Evolutionary conservation across 2,888 invertebrate species (phyloP), one percentile per base, ranked within the genome.

Genomic region (Druceiella hillmani): DNA sequence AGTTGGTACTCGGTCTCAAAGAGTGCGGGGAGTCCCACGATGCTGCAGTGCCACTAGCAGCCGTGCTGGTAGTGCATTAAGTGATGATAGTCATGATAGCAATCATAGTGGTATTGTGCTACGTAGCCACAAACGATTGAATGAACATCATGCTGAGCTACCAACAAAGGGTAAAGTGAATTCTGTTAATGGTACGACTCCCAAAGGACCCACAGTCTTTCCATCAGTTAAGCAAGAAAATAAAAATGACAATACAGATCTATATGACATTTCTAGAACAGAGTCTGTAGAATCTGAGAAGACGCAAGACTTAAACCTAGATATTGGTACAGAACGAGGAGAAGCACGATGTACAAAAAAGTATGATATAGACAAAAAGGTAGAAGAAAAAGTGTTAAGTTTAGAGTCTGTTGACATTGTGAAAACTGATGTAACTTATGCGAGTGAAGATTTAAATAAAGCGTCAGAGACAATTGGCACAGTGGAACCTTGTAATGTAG

Each of bases 111-210:
- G 78, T 32, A 79, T 80, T 51, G 76, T 75, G 33, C 61, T 80
- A 51, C 66, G 80, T 49, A 80, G 75, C 61, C 79, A 79, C 54
- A 77, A 76, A 60, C 69, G 75, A 45, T 65, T 79, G 28, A 55
- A 49, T 29, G 59, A 59, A 43, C 49, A 51, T 13, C 20, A 10
- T 30, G 24, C 15, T 13, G 17, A 17, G 3, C 27, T 4, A 6
- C 11, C 12, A 4, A 4, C 6, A 10, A 27, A 3, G 9, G 3
- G 11, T 6, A 6, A 4, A 6, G 12, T 27, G 6, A 27, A 27
- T 13, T 7, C 3, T 3, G 11, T 11, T 3, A 27, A 27, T n/a
- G n/a, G n/a, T n/a, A n/a, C n/a, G n/a, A n/a, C n/a, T n/a, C n/a
- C n/a, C n/a, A n/a, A n/a, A n/a, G n/a, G n/a, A n/a, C n/a, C n/a